These are phyloP conservation scores for Hypsopygia costalis DNA, from an alignment of 2,888 invertebrate species.

Conservation along the genomic window DNA sequence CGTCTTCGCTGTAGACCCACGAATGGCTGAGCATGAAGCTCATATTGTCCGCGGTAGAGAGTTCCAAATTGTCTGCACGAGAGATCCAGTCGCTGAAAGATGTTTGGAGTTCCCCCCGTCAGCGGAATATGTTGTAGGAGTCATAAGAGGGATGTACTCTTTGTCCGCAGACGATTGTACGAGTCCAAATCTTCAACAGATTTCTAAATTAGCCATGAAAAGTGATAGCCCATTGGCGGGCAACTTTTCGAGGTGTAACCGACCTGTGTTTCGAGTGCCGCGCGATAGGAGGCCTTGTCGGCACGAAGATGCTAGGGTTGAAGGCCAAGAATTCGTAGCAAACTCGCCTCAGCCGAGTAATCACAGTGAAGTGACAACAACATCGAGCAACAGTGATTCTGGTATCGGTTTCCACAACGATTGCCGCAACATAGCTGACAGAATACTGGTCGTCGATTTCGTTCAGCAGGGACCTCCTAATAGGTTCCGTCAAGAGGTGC, in stretches of 20 bases:
- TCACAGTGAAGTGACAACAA: slow-evolving; percentile 88
- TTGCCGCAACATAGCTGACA: slow-evolving; percentile 89
- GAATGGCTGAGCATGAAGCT: slow-evolving; percentile 89
- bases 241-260: slow-evolving; percentile 56
- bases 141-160: slow-evolving; percentile 87
- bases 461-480: slow-evolving; percentile 63
- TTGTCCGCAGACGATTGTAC: slow-evolving; percentile 69
- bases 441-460: slow-evolving; percentile 89
- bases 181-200: slow-evolving; percentile 61
- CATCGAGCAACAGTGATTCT: slow-evolving; percentile 96
- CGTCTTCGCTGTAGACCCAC: slow-evolving; percentile 95
- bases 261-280: slow-evolving; percentile 54
- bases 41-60: slow-evolving; percentile 90
- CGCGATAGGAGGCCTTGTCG: slow-evolving; percentile 55
- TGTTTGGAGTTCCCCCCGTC: slow-evolving; percentile 95
- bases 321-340: slow-evolving; percentile 79
- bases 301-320: slow-evolving; percentile 51
- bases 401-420: slow-evolving; percentile 97
- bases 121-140: slow-evolving; percentile 87
- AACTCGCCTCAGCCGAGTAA: slow-evolving; percentile 93
- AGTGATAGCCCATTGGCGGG: slow-evolving; percentile 67
- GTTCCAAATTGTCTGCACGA: slow-evolving; percentile 92
- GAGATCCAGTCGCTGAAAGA: slow-evolving; percentile 86
- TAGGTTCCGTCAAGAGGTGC: slow-evolving; percentile 53
- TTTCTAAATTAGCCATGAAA: slow-evolving; percentile 66